Evolutionary conservation across 2,888 invertebrate genomes (phyloP), one percentile per base, ranked within the genome.

Genomic region (Cheilosia scutellata): DNA sequence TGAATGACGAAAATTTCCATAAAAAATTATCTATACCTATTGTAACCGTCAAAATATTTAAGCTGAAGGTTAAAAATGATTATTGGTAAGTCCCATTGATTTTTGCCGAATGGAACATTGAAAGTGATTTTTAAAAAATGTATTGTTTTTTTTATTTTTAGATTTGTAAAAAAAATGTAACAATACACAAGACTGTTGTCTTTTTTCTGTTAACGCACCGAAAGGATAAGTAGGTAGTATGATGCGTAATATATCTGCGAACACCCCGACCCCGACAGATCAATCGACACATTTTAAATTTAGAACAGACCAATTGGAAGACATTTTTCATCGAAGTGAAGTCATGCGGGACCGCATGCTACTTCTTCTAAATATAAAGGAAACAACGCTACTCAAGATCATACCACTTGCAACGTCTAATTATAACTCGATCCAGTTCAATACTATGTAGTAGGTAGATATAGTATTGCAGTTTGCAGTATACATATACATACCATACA

Each of bases 221-320:
- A 37, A 37, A 63, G 70, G 62, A 68, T 80, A 80, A 80, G 55
- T 62, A 75, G 62, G 53, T 31, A 55, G 27, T 27, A 53, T 7
- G 6, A 33, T 65, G 42, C 11, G 5, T 42, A 47, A 11, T 27
- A 25, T 57, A 63, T 60, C 33, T 33, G 13, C 57, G 57, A 20
- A 27, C 57, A 55, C 31, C 49, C 49, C 53, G 51, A 9, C 60
- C 65, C 37, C 66, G 37, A 44, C 60, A 53, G 27, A 74, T 47
- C 65, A 55, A 75, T 62, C 82, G 70, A 60, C 76, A 82, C 68
- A 51, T 70, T 82, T 70, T 82, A 70, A 82, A 82, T 76, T 82
- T 82, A 76, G 76, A 82, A 70, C 11, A 55, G 82, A 82, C 82
- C 82, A 76, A 82, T 70, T 82, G 63, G 76, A 76, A 63, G 82